Evolutionary conservation across 2,797 vertebrate species (phyloP), one percentile per base, ranked within the genome.

Genomic region (Bucorvus abyssinicus): DNA sequence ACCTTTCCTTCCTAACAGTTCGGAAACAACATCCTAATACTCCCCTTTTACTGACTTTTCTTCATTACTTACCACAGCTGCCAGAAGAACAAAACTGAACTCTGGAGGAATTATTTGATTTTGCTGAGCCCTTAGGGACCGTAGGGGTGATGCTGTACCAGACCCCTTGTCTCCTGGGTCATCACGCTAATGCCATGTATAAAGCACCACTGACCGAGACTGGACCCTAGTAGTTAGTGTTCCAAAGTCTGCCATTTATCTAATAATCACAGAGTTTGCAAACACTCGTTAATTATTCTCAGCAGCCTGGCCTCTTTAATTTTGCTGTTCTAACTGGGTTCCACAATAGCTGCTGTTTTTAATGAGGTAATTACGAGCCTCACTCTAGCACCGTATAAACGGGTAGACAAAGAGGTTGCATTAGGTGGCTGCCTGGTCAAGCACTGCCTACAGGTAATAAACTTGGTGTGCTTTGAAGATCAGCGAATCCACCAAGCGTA

Each of bases 241-340:
- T 68, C 49, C 32, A 47, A 70, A 87, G 32, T 29, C 69, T 88
- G 10, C 22, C 61, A 63, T 83, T 93, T 84, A 40, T 69, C 73
- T 81, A 64, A 53, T 89, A 68, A 73, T 84, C 61, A 86, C 15
- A 56, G 36, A 1, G 1, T 70, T 82, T 71, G 50, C 45, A 94
- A 91, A 83, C 27, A 71, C 67, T 80, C 64, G 45, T 70, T 94
- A 95, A 94, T 90, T 94, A 87, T 64, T 93, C 67, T 87, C 53
- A 60, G n/a, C 59, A 87, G 29, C 52, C 50, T 42, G 8, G 14
- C 87, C 34, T 80, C 53, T 92, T 81, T 93, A 88, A 93, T 94
- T 90, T 83, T 3, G 4, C 26, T 76, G 21, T 38, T 94, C 32
- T 55, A 80, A 67, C 32, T 79, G 42, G 29, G 63, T 94, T 40